Evolutionary conservation across 2,113 vertebrate species (phyloP), one percentile per base, ranked within the genome.

Genomic region (Aythya baeri): DNA sequence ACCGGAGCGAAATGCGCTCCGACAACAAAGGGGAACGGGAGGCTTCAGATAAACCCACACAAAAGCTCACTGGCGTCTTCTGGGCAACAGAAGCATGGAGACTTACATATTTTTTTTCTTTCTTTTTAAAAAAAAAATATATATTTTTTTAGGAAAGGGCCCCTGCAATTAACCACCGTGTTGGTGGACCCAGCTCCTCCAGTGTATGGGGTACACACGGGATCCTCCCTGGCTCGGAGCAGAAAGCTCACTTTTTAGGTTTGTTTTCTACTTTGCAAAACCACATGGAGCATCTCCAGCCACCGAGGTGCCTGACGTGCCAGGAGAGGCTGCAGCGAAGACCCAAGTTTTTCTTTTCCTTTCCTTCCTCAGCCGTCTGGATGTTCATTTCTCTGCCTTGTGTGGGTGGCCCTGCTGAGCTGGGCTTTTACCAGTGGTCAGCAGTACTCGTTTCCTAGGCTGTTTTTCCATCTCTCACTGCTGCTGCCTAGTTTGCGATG

Each of bases 1-100:
- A 96, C 74, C 44, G 94, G 97, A 96, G 96, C 95, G 96, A 98
- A 96, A 98, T 87, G 87, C 9, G 32, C 89, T 93, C 97, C 26
- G 90, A 96, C 96, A 97, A 98, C 98, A 97, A 98, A 97, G 97
- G 84, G 76, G 93, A 88, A 61, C 52, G 9, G 91, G 85, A 96
- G 95, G 91, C 70, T 97, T 96, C 93, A 46, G 80, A 94, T 86
- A 93, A 92, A 92, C 90, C 94, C 88, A 92, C 96, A 97, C 97
- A 95, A 97, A 98, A 96, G 88, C 95, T 50, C 32, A 63, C 32
- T 70, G 92, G 96, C 36, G 77, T 88, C 86, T 91, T 70, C n/a
- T 17, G 78, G 96, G 78, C 8, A 3, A 94, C 83, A 93, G 91
- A 66, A 93, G 94, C 78, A 29, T 83, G 36, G 74, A 52, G 94